Evolutionary conservation across 2,113 vertebrate species (phyloP), one percentile per base, ranked within the genome.

Genomic region (Arothron firmamentum): DNA sequence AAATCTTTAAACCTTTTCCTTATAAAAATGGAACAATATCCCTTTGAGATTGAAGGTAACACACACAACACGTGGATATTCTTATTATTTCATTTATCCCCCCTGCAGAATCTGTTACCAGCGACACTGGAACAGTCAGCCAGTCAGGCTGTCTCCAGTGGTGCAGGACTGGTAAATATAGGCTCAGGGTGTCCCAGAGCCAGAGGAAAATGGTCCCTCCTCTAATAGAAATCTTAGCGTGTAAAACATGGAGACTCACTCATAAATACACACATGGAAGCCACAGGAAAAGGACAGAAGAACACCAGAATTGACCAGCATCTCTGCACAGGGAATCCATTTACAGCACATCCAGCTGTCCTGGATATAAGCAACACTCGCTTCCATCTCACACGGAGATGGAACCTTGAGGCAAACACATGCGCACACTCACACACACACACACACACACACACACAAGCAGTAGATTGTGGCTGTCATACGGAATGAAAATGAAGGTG

Each of bases 401-500:
- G 52, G 23, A 52, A 62, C 54, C 59, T 66, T n/a, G 67, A 77
- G 60, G 74, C 34, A 49, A 56, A 62, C 42, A 71, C 52, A 49
- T 13, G 15, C 42, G 52, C n/a, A n/a, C n/a, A n/a, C n/a, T n/a
- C 69, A 70, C 54, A 9, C 58, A 59, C 60, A 5, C 45, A 51
- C 53, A 52, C 43, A 49, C 56, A 63, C 52, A 52, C 60, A 62
- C 34, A 71, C 52, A 46, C 43, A 45, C 43, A 55, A 59, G 65
- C 21, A 20, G 45, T 17, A 72, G 64, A 75, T 57, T 69, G 65
- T 66, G 74, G 62, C 41, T 74, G 76, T 82, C 78, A 77, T 46
- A 65, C 63, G 61, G 67, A 76, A 79, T 61, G 67, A 67, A 71
- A 80, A 85, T 80, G 70, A 86, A 78, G 78, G 63, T 76, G 49